A percentile compares a stretch with the other conserved stretches of the same genome.
Conservation (phyloP, 2,888 invertebrate genomes). For the Hydriomena furcata region DNA sequence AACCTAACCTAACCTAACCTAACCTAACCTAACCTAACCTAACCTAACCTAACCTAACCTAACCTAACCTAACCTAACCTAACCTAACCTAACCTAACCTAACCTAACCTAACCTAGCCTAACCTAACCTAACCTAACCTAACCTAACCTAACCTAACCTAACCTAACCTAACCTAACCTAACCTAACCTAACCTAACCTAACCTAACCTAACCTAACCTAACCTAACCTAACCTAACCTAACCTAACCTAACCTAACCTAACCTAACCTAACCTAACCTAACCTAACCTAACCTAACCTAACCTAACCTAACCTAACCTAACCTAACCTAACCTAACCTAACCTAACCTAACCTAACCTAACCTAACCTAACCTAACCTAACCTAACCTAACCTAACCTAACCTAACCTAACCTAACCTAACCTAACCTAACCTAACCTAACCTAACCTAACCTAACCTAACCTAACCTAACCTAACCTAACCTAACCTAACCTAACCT, state of each 20-base stretch:
- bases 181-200: slow-evolving; percentile 1
- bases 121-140: slow-evolving; percentile 2
- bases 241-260: slow-evolving; percentile 6
- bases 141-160: slow-evolving; percentile 2
- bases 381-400: slow-evolving; percentile 2
- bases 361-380: slow-evolving; percentile 2
- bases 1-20: slow-evolving; percentile 4
- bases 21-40: slow-evolving; percentile 2
- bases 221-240: slow-evolving; percentile 2
- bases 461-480: slow-evolving; percentile 11
- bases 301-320: slow-evolving; percentile 2
- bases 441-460: slow-evolving; percentile 1
- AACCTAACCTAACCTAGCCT: slow-evolving; percentile 1
- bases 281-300: slow-evolving; percentile 2
- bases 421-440: slow-evolving; percentile 4
- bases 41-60: slow-evolving; percentile 2
- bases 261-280: slow-evolving; percentile 5
- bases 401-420: slow-evolving; percentile 2
- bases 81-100: slow-evolving; percentile 14
- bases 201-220: slow-evolving; percentile 2
- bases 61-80: slow-evolving; percentile 2
- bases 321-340: slow-evolving; percentile 2
- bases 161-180: slow-evolving; percentile 15
- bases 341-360: slow-evolving; percentile 4
- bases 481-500: slow-evolving; percentile 18